Percentiles rank a stretch among this genome's conserved stretches.
Evolutionary conservation across 1,140 invertebrate species (phyloP).

Genomic region (Papilio xuthus): DNA sequence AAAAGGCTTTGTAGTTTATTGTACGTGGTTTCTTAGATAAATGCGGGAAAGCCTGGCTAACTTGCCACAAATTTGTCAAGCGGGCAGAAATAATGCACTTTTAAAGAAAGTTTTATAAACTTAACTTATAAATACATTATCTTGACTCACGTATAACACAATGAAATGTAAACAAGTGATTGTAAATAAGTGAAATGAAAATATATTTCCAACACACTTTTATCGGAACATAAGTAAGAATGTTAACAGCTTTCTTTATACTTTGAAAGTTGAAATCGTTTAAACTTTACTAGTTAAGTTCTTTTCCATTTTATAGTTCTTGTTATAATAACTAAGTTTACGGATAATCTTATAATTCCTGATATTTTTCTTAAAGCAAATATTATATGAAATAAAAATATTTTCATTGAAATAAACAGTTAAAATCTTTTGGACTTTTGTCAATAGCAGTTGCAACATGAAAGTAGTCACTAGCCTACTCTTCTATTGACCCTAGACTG

Average conservation of each 20-base stretch:
- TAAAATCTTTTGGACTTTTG: background rate
- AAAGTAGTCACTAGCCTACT: too few species aligned
- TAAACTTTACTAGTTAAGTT: constrained; percentile 12
- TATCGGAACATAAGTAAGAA: background rate
- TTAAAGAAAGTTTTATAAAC: constrained; percentile 2
- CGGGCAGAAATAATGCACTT: constrained; percentile 9
- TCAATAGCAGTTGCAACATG: too few species aligned
- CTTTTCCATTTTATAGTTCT: constrained; percentile 3
- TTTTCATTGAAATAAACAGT: background rate
- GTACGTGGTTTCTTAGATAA: constrained; percentile 12
- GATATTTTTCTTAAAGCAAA: background rate
- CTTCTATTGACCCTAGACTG: too few species aligned
- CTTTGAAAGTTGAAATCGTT: constrained; percentile 14
- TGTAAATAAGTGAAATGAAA: background rate
- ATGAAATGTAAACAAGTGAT: background rate
- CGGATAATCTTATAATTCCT: background rate
- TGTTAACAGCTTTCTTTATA: background rate
- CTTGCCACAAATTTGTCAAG: constrained; percentile 23
- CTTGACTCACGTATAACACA: background rate
- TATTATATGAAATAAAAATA: background rate
- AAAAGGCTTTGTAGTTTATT: constrained; percentile 22
- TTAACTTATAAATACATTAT: background rate
- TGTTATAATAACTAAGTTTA: background rate
- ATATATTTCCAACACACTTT: background rate
- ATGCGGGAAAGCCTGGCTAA: background rate